Evolutionary conservation across 2,888 invertebrate genomes (phyloP).

Genomic region (Idaea straminata): DNA sequence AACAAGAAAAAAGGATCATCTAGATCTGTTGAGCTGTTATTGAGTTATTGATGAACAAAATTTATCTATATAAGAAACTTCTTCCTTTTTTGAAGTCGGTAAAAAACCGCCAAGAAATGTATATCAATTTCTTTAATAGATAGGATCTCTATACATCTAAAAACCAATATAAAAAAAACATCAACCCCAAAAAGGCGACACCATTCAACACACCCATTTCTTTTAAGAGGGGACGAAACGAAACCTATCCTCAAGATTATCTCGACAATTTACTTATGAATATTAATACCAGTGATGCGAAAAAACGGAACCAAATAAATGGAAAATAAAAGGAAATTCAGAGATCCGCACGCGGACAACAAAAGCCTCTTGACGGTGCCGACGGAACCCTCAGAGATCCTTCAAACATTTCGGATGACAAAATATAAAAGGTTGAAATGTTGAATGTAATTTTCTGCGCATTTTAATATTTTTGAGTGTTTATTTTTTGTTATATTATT

Average conservation of each 20-base stretch:
- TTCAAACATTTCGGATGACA: slow-evolving; percentile 53
- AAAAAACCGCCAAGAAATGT: too few species aligned
- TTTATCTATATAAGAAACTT: too few species aligned
- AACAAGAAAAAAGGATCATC: too few species aligned
- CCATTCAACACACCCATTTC: slow-evolving; percentile 21
- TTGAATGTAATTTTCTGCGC: slow-evolving; percentile 60
- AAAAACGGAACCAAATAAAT: slow-evolving; percentile 48
- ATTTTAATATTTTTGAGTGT: slow-evolving; percentile 71
- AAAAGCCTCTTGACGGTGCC: slow-evolving; percentile 48
- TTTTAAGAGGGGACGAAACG: slow-evolving; percentile 2
- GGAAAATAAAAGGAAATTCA: slow-evolving; percentile 41
- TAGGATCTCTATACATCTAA: not conserved
- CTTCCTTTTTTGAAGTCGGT: too few species aligned
- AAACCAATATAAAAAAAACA: not conserved
- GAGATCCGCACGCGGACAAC: slow-evolving; percentile 56
- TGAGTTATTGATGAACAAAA: too few species aligned
- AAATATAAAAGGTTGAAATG: slow-evolving; percentile 62
- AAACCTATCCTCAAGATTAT: slow-evolving; percentile 43
- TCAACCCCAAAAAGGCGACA: slow-evolving; percentile 23
- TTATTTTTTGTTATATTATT: slow-evolving; percentile 28
- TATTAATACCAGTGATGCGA: slow-evolving; percentile 68
- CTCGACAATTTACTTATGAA: slow-evolving; percentile 76
- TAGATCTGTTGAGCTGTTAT: too few species aligned
- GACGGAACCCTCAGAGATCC: slow-evolving; percentile 21
- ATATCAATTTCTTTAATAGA: not conserved